A percentile compares a stretch with the other conserved stretches of the same genome.
phyloP scores from a whole-genome alignment of 2,113 vertebrate genomes.

The Todiramphus saurophagus region DNA sequence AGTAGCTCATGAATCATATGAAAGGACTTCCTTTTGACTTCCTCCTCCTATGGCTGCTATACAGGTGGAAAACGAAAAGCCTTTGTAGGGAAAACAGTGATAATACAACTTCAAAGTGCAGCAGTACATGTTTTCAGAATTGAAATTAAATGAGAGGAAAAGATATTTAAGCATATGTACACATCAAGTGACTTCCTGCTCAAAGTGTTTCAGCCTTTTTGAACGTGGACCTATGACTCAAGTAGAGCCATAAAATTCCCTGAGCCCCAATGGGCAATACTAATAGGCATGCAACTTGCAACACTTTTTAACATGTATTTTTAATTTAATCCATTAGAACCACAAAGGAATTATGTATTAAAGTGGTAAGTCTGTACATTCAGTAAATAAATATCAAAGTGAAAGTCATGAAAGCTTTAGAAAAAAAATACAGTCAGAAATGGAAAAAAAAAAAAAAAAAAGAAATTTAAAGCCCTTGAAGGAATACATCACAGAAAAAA shows the following conservation, averaged over 20 bases:
- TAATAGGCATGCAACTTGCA: slow-evolving; percentile 36
- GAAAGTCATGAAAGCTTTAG: slow-evolving; percentile 36
- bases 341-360: slow-evolving; percentile 57
- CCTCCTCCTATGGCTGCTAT: not conserved
- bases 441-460: not conserved
- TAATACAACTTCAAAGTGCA: not conserved
- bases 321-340: slow-evolving; percentile 71
- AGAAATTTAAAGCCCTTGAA: slow-evolving; percentile 67
- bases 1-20: not conserved
- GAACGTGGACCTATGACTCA: not conserved
- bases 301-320: slow-evolving; percentile 43
- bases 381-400: slow-evolving; percentile 72
- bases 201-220: not conserved
- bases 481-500: slow-evolving; percentile 71
- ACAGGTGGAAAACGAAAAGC: not conserved
- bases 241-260: not conserved
- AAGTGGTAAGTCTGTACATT: slow-evolving; percentile 37
- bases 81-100: rapidly evolving
- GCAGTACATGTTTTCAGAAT: not conserved
- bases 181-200: not conserved
- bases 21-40: not conserved
- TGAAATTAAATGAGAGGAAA: not conserved
- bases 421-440: not conserved
- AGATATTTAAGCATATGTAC: not conserved
- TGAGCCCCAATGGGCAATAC: not conserved